These are phyloP conservation scores for Acanthoscelides obtectus DNA, from an alignment of 2,888 invertebrate species.

Conservation along the genomic window DNA sequence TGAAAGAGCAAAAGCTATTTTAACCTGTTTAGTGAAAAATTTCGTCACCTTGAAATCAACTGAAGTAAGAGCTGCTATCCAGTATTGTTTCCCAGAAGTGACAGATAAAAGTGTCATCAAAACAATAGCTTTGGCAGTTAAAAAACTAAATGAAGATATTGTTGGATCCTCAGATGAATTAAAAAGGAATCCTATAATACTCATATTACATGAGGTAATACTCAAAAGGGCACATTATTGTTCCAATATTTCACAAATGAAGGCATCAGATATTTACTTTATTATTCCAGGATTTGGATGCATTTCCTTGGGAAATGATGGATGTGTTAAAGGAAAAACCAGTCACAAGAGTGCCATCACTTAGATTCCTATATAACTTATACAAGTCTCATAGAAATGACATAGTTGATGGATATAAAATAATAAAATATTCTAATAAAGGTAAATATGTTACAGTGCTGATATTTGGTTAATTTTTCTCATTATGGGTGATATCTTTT, in stretches of 20 bases:
- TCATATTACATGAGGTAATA: conserved; percentile 66
- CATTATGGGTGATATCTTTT: no score
- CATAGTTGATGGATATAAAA: conserved; percentile 56
- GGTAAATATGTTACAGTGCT: no score
- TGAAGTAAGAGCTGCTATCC: conserved; percentile 46
- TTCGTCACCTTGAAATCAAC: conserved; percentile 38
- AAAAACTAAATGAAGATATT: conserved; percentile 45
- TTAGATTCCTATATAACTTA: conserved; percentile 61
- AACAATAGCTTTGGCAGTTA: conserved; percentile 44
- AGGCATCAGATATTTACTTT: no score
- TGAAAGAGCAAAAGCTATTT: conserved; percentile 40
- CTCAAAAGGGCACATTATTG: background rate
- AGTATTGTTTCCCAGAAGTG: conserved; percentile 38
- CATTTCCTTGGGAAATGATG: conserved; percentile 76
- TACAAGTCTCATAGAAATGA: conserved; percentile 56
- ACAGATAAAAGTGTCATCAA: conserved; percentile 46
- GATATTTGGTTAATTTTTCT: no score
- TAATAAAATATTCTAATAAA: conserved; percentile 47
- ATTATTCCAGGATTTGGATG: conserved; percentile 60
- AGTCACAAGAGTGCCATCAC: conserved; percentile 69
- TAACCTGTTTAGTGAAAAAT: conserved; percentile 46
- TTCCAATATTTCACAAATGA: background rate
- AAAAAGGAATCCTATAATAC: conserved; percentile 56
- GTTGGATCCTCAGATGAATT: conserved; percentile 44
- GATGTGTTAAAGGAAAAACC: conserved; percentile 62